phyloP scores from a whole-genome alignment of 1,140 invertebrate species.

The Bombyx mandarina region DNA sequence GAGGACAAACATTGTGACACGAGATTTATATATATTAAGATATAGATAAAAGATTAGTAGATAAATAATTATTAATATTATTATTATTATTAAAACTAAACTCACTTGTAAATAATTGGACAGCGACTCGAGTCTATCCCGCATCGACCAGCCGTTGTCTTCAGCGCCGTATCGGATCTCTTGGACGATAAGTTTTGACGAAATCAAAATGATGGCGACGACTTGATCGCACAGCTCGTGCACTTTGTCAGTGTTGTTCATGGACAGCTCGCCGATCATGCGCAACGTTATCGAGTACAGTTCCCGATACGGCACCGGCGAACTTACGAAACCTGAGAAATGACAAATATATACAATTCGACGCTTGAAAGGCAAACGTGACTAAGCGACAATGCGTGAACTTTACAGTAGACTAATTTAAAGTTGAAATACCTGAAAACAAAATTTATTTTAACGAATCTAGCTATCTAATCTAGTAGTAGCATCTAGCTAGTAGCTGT shows the following conservation, averaged over 20 bases:
- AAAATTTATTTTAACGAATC: neutral
- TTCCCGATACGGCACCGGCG: slow-evolving; percentile 47
- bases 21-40: too few relatives aligned
- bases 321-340: slow-evolving; percentile 42
- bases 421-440: too few relatives aligned
- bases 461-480: too few relatives aligned
- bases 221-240: slow-evolving; percentile 10
- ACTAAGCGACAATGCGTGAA: too few relatives aligned
- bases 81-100: too few relatives aligned
- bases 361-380: too few relatives aligned
- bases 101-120: slow-evolving; percentile 55
- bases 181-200: slow-evolving; percentile 6
- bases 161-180: slow-evolving; percentile 4
- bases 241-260: slow-evolving; percentile 11
- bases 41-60: too few relatives aligned
- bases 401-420: too few relatives aligned
- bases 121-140: slow-evolving; percentile 31
- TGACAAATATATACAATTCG: neutral
- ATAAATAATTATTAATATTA: too few relatives aligned
- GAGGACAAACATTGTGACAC: too few relatives aligned
- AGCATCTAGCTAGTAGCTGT: too few relatives aligned
- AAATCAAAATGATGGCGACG: slow-evolving; percentile 4
- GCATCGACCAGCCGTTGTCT: slow-evolving; percentile 19
- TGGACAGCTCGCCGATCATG: slow-evolving; percentile 30
- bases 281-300: slow-evolving; percentile 33